phyloP scores from a whole-genome alignment of 2,113 vertebrate genomes.

The Hucho hucho region DNA sequence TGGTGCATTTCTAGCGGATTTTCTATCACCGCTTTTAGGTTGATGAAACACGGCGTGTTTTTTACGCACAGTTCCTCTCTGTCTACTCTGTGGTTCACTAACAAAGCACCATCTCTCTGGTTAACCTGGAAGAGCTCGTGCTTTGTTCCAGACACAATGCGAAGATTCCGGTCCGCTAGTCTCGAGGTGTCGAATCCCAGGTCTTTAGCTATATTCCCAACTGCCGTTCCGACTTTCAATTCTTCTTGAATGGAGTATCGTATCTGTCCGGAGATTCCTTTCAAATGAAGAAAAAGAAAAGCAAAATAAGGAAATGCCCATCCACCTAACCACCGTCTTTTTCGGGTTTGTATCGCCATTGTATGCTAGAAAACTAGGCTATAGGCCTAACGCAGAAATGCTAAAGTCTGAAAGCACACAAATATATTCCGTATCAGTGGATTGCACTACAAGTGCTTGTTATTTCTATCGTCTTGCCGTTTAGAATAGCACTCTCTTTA shows the following conservation, averaged over 20 bases:
- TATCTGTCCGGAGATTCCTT: constrained; percentile 21
- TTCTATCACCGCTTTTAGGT: constrained; percentile 38
- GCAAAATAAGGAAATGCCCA: neutral
- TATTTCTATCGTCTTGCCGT: too few relatives aligned
- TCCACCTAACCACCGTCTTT: too few relatives aligned
- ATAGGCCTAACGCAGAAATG: constrained; percentile 28
- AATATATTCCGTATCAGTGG: too few relatives aligned
- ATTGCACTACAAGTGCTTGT: too few relatives aligned
- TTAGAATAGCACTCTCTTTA: too few relatives aligned
- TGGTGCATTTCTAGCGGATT: constrained; percentile 42
- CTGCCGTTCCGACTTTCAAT: constrained; percentile 50
- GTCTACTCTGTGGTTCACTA: constrained; percentile 47
- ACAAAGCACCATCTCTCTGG: constrained; percentile 57
- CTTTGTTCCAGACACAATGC: constrained; percentile 28
- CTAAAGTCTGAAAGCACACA: too few relatives aligned
- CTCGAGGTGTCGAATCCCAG: constrained; percentile 41
- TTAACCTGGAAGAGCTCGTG: constrained; percentile 58
- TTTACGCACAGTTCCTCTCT: constrained; percentile 32
- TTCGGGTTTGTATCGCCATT: too few relatives aligned
- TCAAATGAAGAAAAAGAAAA: neutral
- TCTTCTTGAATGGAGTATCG: constrained; percentile 56
- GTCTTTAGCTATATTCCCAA: constrained; percentile 55
- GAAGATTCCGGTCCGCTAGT: constrained; percentile 36
- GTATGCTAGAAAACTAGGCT: constrained; percentile 11
- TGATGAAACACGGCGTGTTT: constrained; percentile 22